Evolutionary conservation across 1,140 invertebrate genomes (phyloP).

Genomic region (Formica exsecta): DNA sequence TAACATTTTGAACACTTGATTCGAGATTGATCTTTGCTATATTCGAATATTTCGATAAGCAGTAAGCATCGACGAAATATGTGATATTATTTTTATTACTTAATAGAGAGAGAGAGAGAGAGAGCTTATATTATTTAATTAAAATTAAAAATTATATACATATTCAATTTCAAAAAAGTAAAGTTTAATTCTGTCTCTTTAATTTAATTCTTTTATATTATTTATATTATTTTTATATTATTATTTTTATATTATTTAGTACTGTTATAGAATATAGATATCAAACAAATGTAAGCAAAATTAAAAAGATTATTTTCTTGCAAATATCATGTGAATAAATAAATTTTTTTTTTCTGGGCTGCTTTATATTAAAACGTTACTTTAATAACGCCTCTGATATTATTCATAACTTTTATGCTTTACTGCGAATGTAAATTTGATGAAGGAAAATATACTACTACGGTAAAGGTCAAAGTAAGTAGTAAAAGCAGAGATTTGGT

Average conservation of each 20-base stretch:
- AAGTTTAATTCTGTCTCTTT: not conserved
- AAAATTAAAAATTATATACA: not conserved
- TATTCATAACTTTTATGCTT: not conserved
- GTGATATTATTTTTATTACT: not conserved
- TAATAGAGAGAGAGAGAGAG: too few relatives aligned
- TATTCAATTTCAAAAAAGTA: not conserved
- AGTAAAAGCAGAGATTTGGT: constrained; percentile 34
- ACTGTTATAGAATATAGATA: not conserved
- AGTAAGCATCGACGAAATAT: not conserved
- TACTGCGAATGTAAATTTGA: not conserved
- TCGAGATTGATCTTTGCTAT: not conserved
- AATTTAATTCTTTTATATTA: not conserved
- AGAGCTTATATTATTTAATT: not conserved
- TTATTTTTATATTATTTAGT: not conserved
- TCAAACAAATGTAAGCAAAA: not conserved
- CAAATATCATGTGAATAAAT: not conserved
- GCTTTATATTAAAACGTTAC: not conserved
- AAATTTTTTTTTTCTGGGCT: not conserved
- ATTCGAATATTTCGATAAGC: not conserved
- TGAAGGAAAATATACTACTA: not conserved
- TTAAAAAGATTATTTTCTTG: not conserved
- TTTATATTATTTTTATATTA: not conserved
- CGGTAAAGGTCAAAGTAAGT: not conserved
- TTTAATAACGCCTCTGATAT: not conserved
- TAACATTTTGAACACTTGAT: not conserved